Conservation (phyloP, 2,113 vertebrate genomes). For the Probosciger aterrimus region DNA sequence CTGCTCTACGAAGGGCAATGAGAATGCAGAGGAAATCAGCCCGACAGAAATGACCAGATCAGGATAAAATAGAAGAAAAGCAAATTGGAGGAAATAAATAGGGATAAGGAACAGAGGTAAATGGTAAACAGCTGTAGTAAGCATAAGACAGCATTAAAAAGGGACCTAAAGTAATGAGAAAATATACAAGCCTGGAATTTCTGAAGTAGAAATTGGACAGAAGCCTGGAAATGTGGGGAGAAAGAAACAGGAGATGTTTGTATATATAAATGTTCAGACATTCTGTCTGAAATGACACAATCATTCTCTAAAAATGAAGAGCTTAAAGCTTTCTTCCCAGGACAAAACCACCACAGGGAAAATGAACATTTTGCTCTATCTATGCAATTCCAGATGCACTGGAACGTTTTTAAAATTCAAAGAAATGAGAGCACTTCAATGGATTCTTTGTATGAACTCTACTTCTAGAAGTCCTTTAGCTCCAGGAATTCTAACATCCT, state of each 20-base stretch:
- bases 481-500: not conserved
- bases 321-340: not conserved
- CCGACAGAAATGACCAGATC: not conserved
- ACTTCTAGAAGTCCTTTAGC: not conserved
- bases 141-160: not conserved
- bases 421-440: not conserved
- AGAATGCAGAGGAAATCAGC: conserved; percentile 14
- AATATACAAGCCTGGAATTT: conserved; percentile 58
- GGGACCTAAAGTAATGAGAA: conserved; percentile 43
- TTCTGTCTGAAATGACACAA: conserved; percentile 2
- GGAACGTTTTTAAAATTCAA: not conserved
- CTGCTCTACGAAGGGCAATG: not conserved
- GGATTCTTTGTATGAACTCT: not conserved
- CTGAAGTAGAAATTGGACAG: conserved; percentile 60
- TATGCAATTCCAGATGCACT: not conserved
- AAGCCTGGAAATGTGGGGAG: conserved; percentile 9
- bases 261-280: not conserved
- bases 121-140: not conserved
- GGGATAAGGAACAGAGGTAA: not conserved
- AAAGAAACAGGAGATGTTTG: conserved; percentile 18
- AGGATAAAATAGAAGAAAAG: not conserved
- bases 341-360: not conserved
- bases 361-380: not conserved
- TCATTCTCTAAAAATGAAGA: not conserved
- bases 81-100: not conserved